A percentile compares a stretch with the other conserved stretches of the same genome.
These are phyloP conservation scores for Apostichopus californicus DNA, from an alignment of 35 echinoderm and acorn worm genomes.

Conservation along the genomic window DNA sequence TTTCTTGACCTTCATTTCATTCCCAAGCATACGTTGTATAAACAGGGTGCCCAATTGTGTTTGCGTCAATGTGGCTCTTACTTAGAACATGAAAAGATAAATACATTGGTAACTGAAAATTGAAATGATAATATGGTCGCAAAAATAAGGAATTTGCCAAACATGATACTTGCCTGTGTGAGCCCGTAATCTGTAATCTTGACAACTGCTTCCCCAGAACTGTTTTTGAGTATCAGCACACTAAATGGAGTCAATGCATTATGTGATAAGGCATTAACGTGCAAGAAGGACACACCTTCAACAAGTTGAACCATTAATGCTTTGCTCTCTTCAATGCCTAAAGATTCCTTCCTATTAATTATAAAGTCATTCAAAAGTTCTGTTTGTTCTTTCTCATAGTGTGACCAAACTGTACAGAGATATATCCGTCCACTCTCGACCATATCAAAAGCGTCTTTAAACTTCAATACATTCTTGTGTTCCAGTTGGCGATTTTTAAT, in stretches of 20 bases:
- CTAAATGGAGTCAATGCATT: constrained; percentile 74
- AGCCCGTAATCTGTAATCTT: constrained; percentile 96
- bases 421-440: constrained; percentile 35
- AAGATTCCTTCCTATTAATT: constrained; percentile 49
- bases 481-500: constrained; percentile 57
- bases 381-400: constrained; percentile 33
- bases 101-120: too few species aligned
- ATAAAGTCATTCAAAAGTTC: constrained; percentile 87
- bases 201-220: constrained; percentile 60
- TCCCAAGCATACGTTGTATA: too few species aligned
- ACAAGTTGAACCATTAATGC: constrained; percentile 78
- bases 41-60: too few species aligned
- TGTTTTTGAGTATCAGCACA: constrained; percentile 63
- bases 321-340: constrained; percentile 70
- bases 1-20: too few species aligned
- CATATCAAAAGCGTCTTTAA: constrained; percentile 72
- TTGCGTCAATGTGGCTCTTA: too few species aligned
- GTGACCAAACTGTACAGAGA: constrained; percentile 76
- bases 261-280: constrained; percentile 71
- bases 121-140: too few species aligned
- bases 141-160: too few species aligned
- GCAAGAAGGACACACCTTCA: constrained; percentile 67
- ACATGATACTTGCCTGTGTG: constrained; percentile 41
- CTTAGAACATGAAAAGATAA: too few species aligned
- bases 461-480: constrained; percentile 73